Conservation (phyloP, 53 echinoderm and acorn worm species). For the Mesocentrotus franciscanus region DNA sequence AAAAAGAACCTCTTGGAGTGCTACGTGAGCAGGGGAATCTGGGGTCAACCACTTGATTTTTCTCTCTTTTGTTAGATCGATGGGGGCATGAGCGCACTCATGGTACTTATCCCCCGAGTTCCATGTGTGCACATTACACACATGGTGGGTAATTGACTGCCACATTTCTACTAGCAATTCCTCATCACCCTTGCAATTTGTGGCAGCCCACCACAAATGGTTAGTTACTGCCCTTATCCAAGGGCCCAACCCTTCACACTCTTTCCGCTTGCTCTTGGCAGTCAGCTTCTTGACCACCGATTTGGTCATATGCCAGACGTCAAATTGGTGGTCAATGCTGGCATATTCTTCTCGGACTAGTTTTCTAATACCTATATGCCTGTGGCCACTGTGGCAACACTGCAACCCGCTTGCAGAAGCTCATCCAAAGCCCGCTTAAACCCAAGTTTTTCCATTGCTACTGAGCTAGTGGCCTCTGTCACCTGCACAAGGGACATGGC, state of each 20-base stretch:
- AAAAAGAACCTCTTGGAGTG: conserved; percentile 65
- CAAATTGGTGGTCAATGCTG: conserved; percentile 60
- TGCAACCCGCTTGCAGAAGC: conserved; percentile 4
- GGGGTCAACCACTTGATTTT: conserved; percentile 68
- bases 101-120: conserved; percentile 53
- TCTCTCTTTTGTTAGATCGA: conserved; percentile 45
- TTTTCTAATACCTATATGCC: conserved; percentile 55
- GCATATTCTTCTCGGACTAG: conserved; percentile 41
- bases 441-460: conserved; percentile 73
- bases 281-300: conserved; percentile 43
- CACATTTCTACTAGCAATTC: conserved; percentile 50
- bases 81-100: conserved; percentile 60
- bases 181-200: conserved; percentile 17
- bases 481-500: conserved; percentile 68
- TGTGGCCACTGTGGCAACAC: conserved; percentile 8
- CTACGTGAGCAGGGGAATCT: conserved; percentile 70
- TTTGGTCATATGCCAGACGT: conserved; percentile 70
- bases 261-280: conserved; percentile 27
- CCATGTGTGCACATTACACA: conserved; percentile 63
- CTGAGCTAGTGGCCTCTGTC: conserved; percentile 63
- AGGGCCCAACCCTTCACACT: background rate
- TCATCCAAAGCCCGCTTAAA: conserved; percentile 42
- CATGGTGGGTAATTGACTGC: conserved; percentile 61
- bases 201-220: conserved; percentile 59
- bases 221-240: conserved; percentile 51